phyloP scores from a whole-genome alignment of 2,113 vertebrate species.

The Forbesichthys agassizii region DNA sequence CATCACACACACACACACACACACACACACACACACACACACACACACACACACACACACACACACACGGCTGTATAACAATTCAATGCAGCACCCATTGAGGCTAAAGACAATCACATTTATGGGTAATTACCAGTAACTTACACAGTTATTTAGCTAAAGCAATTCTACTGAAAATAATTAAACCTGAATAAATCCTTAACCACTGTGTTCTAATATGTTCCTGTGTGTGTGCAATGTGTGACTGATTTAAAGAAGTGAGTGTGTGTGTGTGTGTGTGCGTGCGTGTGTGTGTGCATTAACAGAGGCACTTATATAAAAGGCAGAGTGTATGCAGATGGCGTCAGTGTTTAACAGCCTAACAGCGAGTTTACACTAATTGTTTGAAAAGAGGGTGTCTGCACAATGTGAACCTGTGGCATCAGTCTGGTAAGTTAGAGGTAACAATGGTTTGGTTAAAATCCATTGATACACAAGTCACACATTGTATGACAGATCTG shows the following conservation, averaged over 20 bases:
- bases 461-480: slow-evolving; percentile 19
- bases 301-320: background rate
- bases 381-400: slow-evolving; percentile 35
- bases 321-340: background rate
- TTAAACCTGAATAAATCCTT: slow-evolving; percentile 15
- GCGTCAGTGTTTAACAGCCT: slow-evolving; percentile 8
- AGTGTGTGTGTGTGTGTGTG: background rate
- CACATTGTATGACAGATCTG: slow-evolving; percentile 10
- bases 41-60: background rate
- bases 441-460: slow-evolving; percentile 14
- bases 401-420: slow-evolving; percentile 21
- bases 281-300: background rate
- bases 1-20: too few relatives aligned
- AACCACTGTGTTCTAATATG: background rate
- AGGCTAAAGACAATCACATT: slow-evolving; percentile 47
- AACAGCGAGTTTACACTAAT: slow-evolving; percentile 20
- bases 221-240: too few relatives aligned
- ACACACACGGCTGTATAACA: slow-evolving; percentile 32
- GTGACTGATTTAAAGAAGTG: too few relatives aligned
- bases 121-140: too few relatives aligned
- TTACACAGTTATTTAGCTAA: slow-evolving; percentile 39
- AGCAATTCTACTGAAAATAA: slow-evolving; percentile 32
- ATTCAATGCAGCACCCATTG: slow-evolving; percentile 32
- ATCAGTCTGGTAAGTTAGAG: slow-evolving; percentile 24
- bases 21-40: too few relatives aligned